phyloP scores from a whole-genome alignment of 2,888 invertebrate species.

The Aspidapion aeneum region DNA sequence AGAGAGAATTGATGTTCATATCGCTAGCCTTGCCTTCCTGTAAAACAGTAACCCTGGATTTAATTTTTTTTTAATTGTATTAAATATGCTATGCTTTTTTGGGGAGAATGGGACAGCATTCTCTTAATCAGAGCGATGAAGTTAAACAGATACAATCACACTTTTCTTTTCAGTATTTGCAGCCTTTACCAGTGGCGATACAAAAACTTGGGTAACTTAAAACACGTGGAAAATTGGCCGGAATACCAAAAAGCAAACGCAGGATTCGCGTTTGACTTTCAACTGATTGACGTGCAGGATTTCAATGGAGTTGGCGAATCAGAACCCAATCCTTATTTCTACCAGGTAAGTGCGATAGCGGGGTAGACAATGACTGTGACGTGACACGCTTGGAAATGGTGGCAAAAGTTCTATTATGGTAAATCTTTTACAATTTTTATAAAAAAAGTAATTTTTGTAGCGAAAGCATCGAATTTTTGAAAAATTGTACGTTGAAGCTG shows the following conservation, averaged over 20 bases:
- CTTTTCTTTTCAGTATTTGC: slow-evolving; percentile 67
- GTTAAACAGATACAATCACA: too few species aligned
- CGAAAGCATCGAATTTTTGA: too few species aligned
- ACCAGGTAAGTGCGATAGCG: slow-evolving; percentile 70
- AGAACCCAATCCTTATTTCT: slow-evolving; percentile 97
- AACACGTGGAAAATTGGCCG: slow-evolving; percentile 77
- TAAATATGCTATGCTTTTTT: too few species aligned
- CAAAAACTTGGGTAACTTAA: slow-evolving; percentile 89
- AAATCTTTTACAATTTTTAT: slow-evolving; percentile 1
- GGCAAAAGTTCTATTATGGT: neutral
- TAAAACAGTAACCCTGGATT: too few species aligned
- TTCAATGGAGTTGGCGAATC: slow-evolving; percentile 96
- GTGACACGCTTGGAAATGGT: too few species aligned
- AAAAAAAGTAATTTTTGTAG: too few species aligned
- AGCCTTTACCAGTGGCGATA: slow-evolving; percentile 96
- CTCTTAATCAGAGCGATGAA: too few species aligned
- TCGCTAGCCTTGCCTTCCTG: too few species aligned
- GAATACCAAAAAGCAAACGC: slow-evolving; percentile 92
- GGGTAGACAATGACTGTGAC: neutral
- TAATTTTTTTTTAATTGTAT: too few species aligned
- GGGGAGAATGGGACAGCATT: too few species aligned
- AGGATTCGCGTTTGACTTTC: slow-evolving; percentile 90
- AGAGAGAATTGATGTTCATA: too few species aligned
- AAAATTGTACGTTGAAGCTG: too few species aligned
- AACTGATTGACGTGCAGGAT: slow-evolving; percentile 93